Percentiles rank a stretch among this genome's conserved stretches.
Conservation (phyloP, 2,888 invertebrate genomes). For the Petrolisthes manimaculis region DNA sequence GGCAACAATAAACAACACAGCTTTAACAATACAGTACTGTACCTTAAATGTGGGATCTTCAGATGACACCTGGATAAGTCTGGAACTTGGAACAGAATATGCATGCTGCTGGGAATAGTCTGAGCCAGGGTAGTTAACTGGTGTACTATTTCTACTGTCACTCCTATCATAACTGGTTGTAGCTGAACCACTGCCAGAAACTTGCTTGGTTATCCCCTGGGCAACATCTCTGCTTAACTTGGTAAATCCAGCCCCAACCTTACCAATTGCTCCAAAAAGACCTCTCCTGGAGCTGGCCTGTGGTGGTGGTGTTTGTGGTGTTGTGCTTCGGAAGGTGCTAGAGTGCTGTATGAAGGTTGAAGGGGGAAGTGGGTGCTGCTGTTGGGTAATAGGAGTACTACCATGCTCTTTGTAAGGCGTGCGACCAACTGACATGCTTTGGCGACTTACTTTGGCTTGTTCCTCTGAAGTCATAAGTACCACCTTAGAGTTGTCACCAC, state of each 20-base stretch:
- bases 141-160: neutral
- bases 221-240: slow-evolving; percentile 28
- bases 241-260: slow-evolving; percentile 14
- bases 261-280: slow-evolving; percentile 19
- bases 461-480: slow-evolving; percentile 41
- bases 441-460: slow-evolving; percentile 50
- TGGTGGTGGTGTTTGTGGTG: neutral
- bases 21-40: neutral
- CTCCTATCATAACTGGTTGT: neutral
- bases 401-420: neutral
- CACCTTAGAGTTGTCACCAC: slow-evolving; percentile 59
- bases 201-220: slow-evolving; percentile 7
- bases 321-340: neutral
- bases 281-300: slow-evolving; percentile 1
- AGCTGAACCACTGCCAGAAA: neutral
- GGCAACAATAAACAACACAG: neutral
- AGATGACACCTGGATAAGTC: neutral
- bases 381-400: neutral
- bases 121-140: neutral
- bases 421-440: neutral
- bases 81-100: neutral
- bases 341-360: neutral
- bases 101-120: neutral
- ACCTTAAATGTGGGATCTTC: neutral
- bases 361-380: neutral